Evolutionary conservation across 2,888 invertebrate species (phyloP).

Genomic region (Aspidiotus rigidus): DNA sequence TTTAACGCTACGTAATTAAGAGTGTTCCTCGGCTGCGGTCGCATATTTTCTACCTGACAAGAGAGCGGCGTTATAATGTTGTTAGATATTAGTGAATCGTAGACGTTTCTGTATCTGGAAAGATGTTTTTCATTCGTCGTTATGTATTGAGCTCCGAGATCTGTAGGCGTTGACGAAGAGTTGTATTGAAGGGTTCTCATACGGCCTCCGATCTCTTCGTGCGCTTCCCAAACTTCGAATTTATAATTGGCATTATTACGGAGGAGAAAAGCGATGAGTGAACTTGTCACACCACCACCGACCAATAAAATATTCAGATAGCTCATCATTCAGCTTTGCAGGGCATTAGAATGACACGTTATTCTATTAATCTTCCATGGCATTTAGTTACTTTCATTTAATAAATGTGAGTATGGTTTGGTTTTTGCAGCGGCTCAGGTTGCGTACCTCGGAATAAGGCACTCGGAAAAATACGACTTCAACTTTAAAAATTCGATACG

Average conservation of each 20-base stretch:
- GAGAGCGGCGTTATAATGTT: constrained; percentile 14
- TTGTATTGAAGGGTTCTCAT: constrained; percentile 29
- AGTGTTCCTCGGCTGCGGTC: not conserved
- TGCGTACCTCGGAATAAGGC: no score
- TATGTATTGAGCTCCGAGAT: constrained; percentile 35
- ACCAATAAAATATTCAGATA: constrained; percentile 11
- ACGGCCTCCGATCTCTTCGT: constrained; percentile 34
- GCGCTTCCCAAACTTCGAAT: constrained; percentile 34
- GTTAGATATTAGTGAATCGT: constrained; percentile 25
- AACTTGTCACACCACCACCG: constrained; percentile 34
- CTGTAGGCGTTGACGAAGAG: constrained; percentile 17
- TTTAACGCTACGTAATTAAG: constrained; percentile 32
- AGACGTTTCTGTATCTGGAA: constrained; percentile 20
- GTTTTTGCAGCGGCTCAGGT: no score
- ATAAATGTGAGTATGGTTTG: no score
- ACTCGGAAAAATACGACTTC: no score
- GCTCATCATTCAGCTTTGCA: not conserved
- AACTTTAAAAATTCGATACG: no score
- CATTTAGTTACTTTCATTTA: no score
- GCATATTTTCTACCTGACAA: constrained; percentile 22
- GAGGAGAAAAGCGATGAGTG: constrained; percentile 29
- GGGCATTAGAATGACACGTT: no score
- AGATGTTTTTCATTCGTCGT: constrained; percentile 10
- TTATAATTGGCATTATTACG: not conserved
- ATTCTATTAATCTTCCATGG: no score